Percentiles rank a stretch among this genome's conserved stretches.
Conservation (phyloP, 2,797 vertebrate genomes). For the Neosalanx taihuensis region DNA sequence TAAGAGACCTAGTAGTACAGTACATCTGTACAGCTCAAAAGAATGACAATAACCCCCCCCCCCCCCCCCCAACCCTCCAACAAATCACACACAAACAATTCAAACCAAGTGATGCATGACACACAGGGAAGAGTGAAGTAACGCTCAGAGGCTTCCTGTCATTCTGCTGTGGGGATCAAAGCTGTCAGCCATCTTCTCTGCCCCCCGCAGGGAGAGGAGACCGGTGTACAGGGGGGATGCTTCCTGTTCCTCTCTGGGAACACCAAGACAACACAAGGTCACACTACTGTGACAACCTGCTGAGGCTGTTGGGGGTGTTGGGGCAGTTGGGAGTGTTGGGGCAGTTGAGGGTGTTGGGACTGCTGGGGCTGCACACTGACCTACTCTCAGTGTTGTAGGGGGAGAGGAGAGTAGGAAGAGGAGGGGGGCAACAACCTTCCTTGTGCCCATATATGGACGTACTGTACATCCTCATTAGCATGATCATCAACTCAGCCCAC, state of each 20-base stretch:
- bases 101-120: conserved; percentile 11
- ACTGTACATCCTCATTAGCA: background rate
- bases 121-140: conserved; percentile 13
- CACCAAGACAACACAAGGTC: conserved; percentile 17
- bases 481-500: conserved; percentile 3
- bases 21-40: background rate
- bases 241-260: conserved; percentile 6
- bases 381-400: conserved; percentile 30
- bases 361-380: conserved; percentile 31
- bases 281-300: conserved; percentile 26
- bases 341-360: no score
- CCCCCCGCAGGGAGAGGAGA: background rate
- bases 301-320: background rate
- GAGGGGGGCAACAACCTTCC: background rate
- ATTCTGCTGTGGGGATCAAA: conserved; percentile 24
- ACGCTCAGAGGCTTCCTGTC: conserved; percentile 14
- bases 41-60: background rate
- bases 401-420: background rate
- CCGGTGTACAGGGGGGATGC: background rate
- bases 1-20: background rate
- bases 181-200: background rate
- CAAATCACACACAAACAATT: conserved; percentile 26
- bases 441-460: background rate
- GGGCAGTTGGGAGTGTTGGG: no score
- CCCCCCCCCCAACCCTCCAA: no score